Percentiles rank a stretch among this genome's conserved stretches.
These are phyloP conservation scores for Oopsacas minuta DNA, from an alignment of 37 sponge, comb jelly and placozoan species.

Conservation along the genomic window DNA sequence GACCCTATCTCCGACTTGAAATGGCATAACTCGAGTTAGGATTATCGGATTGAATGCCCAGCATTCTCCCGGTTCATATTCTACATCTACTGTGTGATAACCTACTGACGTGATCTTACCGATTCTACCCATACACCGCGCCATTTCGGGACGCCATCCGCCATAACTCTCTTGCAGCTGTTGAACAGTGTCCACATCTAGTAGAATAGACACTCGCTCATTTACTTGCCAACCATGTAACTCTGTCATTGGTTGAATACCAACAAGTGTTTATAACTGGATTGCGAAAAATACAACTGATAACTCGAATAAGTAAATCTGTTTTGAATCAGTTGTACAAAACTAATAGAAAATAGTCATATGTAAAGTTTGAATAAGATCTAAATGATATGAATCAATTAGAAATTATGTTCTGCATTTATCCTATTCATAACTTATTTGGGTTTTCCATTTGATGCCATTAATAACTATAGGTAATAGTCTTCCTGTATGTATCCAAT, in stretches of 20 bases:
- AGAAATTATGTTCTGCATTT: no score
- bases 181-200: not conserved
- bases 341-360: no score
- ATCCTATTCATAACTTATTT: no score
- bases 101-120: not conserved
- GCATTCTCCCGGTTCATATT: not conserved
- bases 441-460: no score
- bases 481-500: no score
- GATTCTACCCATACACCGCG: not conserved
- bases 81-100: not conserved
- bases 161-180: not conserved
- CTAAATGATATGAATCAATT: no score
- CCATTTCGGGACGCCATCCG: not conserved
- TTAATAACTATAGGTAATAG: no score
- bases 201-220: not conserved
- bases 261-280: no score
- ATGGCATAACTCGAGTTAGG: not conserved
- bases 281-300: no score
- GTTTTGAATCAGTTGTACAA: no score
- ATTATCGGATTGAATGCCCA: not conserved
- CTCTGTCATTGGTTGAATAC: not conserved
- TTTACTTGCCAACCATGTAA: not conserved
- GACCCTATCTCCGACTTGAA: not conserved
- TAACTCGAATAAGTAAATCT: no score
- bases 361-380: no score